Base-by-base conservation (phyloP, 2,113 vertebrate species). In the Aplodontia rufa region DNA sequence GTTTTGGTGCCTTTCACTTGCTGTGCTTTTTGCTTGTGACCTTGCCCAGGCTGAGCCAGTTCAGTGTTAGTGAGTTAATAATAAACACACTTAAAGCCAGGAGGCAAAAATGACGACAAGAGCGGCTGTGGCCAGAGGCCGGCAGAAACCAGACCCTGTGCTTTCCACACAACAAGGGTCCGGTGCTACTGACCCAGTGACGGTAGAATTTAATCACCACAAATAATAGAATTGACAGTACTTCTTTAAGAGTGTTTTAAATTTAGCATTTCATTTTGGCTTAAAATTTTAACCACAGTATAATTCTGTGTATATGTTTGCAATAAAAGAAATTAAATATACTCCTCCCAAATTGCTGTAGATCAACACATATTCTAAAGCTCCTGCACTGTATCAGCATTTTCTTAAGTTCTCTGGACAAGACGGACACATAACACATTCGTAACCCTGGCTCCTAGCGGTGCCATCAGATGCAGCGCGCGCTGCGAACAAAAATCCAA, bases 161-260 rank as follows among this genome's bases (percentile, higher is more conserved):
- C 66, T 35, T 51, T 22, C 30, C n/a, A 0, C 37, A 17, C 51
- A 79, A 74, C 4, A 1, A 16, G 1, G 17, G 26, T 8, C 16
- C 71, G 2, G 12, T 0, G 8, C 22, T 0, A 6, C 42, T 87
- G 19, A 62, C 45, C 5, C 8, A 2, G 51, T 5, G 62, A 55
- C 40, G 37, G 11, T 0, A 64, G 19, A 24, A 8, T 0, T 2
- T 5, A 37, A 35, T 12, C 4, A 12, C 45, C 22, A 6, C 12
- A 22, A 60, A 28, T 42, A 45, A 60, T 1, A 62, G 55, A 35
- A 14, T 0, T 4, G 13, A 28, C 5, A 0, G 8, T 3, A 8
- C 22, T 10, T 71, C 47, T 66, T 78, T 74, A 16, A 14, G 51
- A 84, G 30, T 26, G 64, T 24, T 85, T 69, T 40, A 75, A 40